Evolutionary conservation across 2,113 vertebrate genomes (phyloP), one percentile per base, ranked within the genome.

Genomic region (Glaucidium brasilianum): DNA sequence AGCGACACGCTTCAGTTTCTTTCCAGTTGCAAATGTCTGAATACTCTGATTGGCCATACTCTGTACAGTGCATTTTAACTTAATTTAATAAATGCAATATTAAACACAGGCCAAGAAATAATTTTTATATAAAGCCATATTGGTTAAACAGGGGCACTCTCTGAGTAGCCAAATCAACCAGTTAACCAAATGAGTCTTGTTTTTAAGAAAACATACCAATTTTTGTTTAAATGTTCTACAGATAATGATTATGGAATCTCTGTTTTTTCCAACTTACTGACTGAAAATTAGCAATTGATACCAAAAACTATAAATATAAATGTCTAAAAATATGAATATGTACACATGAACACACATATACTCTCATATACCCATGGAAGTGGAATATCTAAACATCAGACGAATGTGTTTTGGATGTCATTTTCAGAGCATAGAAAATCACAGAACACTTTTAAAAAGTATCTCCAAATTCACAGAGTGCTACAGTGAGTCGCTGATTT

Each of bases 341-440:
- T 9, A 14, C 3, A 6, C 2, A 23, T 1, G 2, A 1, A 21
- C 10, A 34, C 14, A n/a, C 4, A 19, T n/a, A 25, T 9, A 55
- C 5, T 37, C 7, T 62, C 7, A 4, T 50, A 32, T 22, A 85
- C 2, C 9, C 27, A 25, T 45, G 35, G 17, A 64, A 77, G 41
- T 56, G 8, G 6, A 91, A 88, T 45, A 5, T 58, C 45, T 68
- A 60, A 56, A 34, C 10, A 76, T 76, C 20, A 86, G 55, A 78
- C 11, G 3, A 81, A 60, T n/a, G 18, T 56, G 6, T 22, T 77
- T 83, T 5, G 2, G 11, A 76, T 47, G 5, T 25, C 1, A 76
- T 62, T 92, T 92, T 18, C 56, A 86, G 41, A 53, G 5, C 21
- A 37, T 0, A 66, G 26, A 55, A 35, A 6, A 41, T 29, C 9